phyloP scores from a whole-genome alignment of 2,888 invertebrate genomes.

The Macrophya alboannulata region DNA sequence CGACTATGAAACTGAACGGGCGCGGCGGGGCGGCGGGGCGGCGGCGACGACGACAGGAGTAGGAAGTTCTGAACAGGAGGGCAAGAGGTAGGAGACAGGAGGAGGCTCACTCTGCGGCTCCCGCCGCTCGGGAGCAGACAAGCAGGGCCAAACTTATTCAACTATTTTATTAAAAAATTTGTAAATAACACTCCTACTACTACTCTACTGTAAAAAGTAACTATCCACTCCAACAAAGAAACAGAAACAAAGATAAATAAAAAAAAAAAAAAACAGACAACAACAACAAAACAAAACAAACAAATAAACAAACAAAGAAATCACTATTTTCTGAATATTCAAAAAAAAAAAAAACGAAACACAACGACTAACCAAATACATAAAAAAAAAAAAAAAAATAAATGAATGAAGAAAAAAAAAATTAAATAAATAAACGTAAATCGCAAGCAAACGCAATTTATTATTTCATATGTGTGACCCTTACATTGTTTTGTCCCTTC shows the following conservation, averaged over 20 bases:
- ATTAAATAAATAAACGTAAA: slow-evolving; percentile 56
- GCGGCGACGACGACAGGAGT: slow-evolving; percentile 58
- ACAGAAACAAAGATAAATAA: slow-evolving; percentile 43
- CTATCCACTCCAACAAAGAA: slow-evolving; percentile 46
- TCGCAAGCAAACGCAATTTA: slow-evolving; percentile 65
- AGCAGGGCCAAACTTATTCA: slow-evolving; percentile 79
- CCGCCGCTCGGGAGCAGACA: slow-evolving; percentile 81
- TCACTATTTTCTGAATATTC: slow-evolving; percentile 39
- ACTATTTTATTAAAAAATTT: slow-evolving; percentile 78
- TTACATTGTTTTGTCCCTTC: slow-evolving; percentile 78
- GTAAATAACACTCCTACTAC: slow-evolving; percentile 73
- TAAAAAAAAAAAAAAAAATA: slow-evolving; percentile 55
- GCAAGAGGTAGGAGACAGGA: slow-evolving; percentile 66
- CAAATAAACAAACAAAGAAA: slow-evolving; percentile 35
- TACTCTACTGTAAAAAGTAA: slow-evolving; percentile 58
- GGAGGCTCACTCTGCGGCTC: slow-evolving; percentile 80
- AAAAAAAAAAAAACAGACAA: slow-evolving; percentile 32
- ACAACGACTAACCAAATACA: slow-evolving; percentile 49
- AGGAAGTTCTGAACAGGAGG: slow-evolving; percentile 59
- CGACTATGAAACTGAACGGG: slow-evolving; percentile 19
- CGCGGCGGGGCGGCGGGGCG: slow-evolving; percentile 60
- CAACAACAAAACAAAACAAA: slow-evolving; percentile 15
- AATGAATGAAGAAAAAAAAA: slow-evolving; percentile 48
- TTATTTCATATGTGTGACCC: slow-evolving; percentile 74
- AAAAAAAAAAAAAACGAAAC: slow-evolving; percentile 54